Percentiles rank a stretch among this genome's conserved stretches.
Evolutionary conservation across 2,888 invertebrate genomes (phyloP).

Genomic region (Chloromyia formosa): DNA sequence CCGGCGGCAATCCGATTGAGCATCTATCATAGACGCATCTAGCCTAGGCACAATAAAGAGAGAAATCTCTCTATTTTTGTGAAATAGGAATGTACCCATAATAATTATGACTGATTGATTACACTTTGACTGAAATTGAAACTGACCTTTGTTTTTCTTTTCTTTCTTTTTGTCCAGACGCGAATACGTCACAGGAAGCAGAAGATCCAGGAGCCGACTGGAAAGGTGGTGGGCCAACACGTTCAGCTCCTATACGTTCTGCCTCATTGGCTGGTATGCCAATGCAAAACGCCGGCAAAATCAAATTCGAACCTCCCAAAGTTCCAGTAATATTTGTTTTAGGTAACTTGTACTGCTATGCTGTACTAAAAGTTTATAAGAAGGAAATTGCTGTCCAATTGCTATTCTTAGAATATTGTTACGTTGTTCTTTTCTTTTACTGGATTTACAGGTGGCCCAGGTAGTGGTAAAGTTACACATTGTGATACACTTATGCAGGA

Average conservation of each 20-base stretch:
- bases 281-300: conserved; percentile 81
- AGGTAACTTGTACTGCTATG: conserved; percentile 66
- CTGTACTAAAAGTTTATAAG: background rate
- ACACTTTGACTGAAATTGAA: too few species aligned
- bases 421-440: too few species aligned
- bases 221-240: conserved; percentile 56
- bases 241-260: conserved; percentile 61
- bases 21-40: too few species aligned
- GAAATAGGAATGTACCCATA: too few species aligned
- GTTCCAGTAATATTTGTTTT: conserved; percentile 90
- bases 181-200: conserved; percentile 79
- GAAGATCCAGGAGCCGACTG: conserved; percentile 67
- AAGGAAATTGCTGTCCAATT: too few species aligned
- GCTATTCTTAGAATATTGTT: too few species aligned
- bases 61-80: too few species aligned
- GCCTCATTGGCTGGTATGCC: conserved; percentile 77
- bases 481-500: conserved; percentile 92
- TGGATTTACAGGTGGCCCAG: conserved; percentile 84
- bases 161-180: conserved; percentile 58
- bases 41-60: too few species aligned
- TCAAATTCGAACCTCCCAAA: conserved; percentile 85
- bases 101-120: too few species aligned
- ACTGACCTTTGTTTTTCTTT: too few species aligned
- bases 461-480: conserved; percentile 97
- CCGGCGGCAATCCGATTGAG: too few species aligned